Percentiles rank a stretch among this genome's conserved stretches.
phyloP scores from a whole-genome alignment of 2,113 vertebrate genomes.

The Dicentrarchus labrax region DNA sequence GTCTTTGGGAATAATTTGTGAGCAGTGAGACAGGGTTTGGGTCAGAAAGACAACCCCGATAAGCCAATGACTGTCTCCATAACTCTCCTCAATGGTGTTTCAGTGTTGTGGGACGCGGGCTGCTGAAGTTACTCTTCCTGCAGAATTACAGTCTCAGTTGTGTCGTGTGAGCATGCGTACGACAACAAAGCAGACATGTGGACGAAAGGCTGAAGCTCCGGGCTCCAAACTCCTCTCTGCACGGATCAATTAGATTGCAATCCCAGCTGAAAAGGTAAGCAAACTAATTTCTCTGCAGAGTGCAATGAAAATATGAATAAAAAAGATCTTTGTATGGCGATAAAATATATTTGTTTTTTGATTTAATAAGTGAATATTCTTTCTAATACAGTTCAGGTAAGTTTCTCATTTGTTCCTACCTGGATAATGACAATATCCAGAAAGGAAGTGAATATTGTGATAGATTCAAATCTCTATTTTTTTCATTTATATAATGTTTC shows the following conservation, averaged over 20 bases:
- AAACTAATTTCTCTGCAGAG: constrained; percentile 5
- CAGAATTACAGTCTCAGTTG: constrained; percentile 39
- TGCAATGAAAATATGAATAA: neutral
- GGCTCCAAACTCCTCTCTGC: constrained; percentile 48
- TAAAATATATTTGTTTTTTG: neutral
- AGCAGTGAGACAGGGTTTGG: constrained; percentile 46
- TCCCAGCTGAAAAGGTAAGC: constrained; percentile 66
- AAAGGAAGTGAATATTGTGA: neutral
- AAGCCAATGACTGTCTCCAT: constrained; percentile 51
- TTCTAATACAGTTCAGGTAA: neutral
- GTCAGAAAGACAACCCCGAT: constrained; percentile 52
- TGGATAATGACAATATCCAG: neutral
- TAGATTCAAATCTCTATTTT: neutral
- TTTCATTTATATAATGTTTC: neutral
- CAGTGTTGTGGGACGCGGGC: constrained; percentile 25
- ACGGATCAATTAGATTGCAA: constrained; percentile 34
- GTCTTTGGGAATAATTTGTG: constrained; percentile 62
- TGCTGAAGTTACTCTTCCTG: constrained; percentile 40
- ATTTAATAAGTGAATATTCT: neutral
- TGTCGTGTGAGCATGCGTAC: constrained; percentile 53
- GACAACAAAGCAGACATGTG: constrained; percentile 70
- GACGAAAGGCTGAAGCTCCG: constrained; percentile 53
- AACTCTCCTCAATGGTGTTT: constrained; percentile 46
- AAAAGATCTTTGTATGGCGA: neutral
- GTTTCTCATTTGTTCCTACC: neutral